Conservation (phyloP, 2,113 vertebrate species). For the Vulpes lagopus region DNA sequence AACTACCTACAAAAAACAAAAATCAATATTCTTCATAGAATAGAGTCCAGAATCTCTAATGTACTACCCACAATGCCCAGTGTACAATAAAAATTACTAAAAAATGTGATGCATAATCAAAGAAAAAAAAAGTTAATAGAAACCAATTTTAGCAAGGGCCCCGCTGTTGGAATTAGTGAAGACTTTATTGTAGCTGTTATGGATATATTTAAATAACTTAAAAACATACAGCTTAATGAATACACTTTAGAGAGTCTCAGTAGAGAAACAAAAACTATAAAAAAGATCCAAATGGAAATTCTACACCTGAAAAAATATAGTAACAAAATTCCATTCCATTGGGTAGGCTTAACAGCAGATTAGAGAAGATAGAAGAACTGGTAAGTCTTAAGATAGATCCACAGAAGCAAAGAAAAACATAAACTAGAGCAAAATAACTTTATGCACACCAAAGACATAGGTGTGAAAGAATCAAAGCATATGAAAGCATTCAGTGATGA, state of each 20-base stretch:
- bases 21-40: slow-evolving; percentile 44
- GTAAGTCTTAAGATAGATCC: not conserved
- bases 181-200: not conserved
- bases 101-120: not conserved
- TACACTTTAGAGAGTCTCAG: not conserved
- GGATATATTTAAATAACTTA: slow-evolving; percentile 31
- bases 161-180: not conserved
- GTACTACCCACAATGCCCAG: not conserved
- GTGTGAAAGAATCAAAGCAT: not conserved
- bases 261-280: not conserved
- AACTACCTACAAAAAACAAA: slow-evolving; percentile 17
- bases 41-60: slow-evolving; percentile 20
- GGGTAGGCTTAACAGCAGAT: not conserved
- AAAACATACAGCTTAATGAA: slow-evolving; percentile 19
- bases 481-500: not conserved
- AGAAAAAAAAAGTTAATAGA: not conserved
- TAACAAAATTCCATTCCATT: not conserved
- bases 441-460: not conserved
- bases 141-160: not conserved
- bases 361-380: not conserved
- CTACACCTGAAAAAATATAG: slow-evolving; percentile 26
- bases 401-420: not conserved
- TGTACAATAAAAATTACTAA: slow-evolving; percentile 17
- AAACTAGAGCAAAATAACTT: not conserved
- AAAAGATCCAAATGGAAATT: slow-evolving; percentile 30